Conservation (phyloP, 2,113 vertebrate genomes). For the Fulica atra region DNA sequence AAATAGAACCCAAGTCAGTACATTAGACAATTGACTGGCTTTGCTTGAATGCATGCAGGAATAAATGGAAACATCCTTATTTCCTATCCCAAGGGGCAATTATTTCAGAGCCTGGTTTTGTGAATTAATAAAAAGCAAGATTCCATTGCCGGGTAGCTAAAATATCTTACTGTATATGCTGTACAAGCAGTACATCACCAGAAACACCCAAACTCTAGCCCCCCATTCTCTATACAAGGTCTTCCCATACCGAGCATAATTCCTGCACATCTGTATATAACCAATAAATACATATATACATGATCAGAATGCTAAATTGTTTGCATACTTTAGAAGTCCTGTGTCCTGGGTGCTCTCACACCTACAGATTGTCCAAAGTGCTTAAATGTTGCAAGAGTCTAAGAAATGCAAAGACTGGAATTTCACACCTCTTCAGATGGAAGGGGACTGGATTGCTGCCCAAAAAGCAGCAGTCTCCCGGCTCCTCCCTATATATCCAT, state of each 20-base stretch:
- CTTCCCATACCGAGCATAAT: background rate
- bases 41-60: conserved; percentile 8
- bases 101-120: conserved; percentile 21
- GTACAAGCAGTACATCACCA: background rate
- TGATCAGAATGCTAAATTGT: background rate
- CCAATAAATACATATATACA: background rate
- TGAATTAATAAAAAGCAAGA: conserved; percentile 39
- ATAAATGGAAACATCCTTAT: conserved; percentile 50
- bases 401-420: background rate
- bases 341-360: background rate
- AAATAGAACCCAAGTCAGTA: background rate
- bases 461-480: background rate
- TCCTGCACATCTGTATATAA: background rate
- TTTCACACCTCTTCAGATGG: conserved; percentile 10
- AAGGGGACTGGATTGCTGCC: background rate
- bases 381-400: background rate
- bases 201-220: background rate
- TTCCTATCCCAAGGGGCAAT: conserved; percentile 64
- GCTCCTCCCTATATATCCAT: background rate
- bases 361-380: background rate
- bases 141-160: conserved; percentile 24
- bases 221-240: background rate
- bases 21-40: conserved; percentile 37
- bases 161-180: background rate
- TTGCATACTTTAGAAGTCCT: background rate